phyloP scores from a whole-genome alignment of 1,140 invertebrate genomes.

The Drosophila nigromelanica region DNA sequence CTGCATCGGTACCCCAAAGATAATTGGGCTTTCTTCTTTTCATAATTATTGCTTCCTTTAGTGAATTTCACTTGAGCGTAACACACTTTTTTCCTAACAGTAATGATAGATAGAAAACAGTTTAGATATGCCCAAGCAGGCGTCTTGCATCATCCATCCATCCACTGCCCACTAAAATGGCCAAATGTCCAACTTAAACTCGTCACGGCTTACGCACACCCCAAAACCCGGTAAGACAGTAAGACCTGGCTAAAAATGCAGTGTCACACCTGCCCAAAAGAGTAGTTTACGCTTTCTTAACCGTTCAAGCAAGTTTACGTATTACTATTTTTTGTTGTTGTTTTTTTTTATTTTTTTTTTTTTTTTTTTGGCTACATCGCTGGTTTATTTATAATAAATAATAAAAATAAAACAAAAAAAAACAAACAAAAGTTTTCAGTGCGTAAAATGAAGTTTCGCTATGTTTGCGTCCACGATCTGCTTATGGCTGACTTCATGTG shows the following conservation, averaged over 20 bases:
- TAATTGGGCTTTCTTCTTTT: too few species aligned
- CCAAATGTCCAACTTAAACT: slow-evolving; percentile 2
- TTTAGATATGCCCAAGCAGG: background rate
- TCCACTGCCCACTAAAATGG: slow-evolving; percentile 14
- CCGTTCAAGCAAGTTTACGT: slow-evolving; percentile 40
- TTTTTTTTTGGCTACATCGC: slow-evolving; percentile 2
- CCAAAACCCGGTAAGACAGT: background rate
- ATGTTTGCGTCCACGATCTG: slow-evolving; percentile 27
- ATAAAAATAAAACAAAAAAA: slow-evolving; percentile 37
- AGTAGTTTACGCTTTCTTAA: slow-evolving; percentile 65
- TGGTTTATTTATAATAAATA: slow-evolving; percentile 27
- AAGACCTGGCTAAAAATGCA: background rate
- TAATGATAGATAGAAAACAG: background rate
- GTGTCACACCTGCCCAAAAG: slow-evolving; percentile 28
- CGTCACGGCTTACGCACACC: slow-evolving; percentile 35
- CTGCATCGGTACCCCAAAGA: too few species aligned
- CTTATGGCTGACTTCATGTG: slow-evolving; percentile 29
- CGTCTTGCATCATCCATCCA: slow-evolving; percentile 56
- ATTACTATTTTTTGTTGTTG: too few species aligned
- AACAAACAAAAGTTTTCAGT: slow-evolving; percentile 4
- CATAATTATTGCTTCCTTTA: too few species aligned
- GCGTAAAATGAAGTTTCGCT: slow-evolving; percentile 20
- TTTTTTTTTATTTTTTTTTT: too few species aligned
- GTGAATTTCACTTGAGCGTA: slow-evolving; percentile 18
- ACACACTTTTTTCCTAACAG: slow-evolving; percentile 12